Base-by-base conservation (phyloP, 2,888 invertebrate species). In the Drosophila neotestacea region DNA sequence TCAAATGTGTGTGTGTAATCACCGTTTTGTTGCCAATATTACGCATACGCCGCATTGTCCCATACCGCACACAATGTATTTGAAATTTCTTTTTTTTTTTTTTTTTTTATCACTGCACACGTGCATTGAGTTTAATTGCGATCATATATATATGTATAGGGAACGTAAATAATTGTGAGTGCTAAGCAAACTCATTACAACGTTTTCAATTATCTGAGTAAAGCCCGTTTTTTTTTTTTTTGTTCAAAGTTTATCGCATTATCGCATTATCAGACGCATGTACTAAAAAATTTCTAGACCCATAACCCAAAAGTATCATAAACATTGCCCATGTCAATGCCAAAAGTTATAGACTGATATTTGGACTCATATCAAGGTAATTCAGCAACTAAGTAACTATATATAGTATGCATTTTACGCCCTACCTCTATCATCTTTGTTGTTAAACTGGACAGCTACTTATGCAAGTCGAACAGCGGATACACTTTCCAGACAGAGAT, bases 231-330 rank as follows among this genome's bases (percentile, higher is more conserved):
- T 4, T 27, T 0, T 4, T 1, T 42, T 28, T 44, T 11, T 27
- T 27, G 5, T 27, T 27, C 28, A 6, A n/a, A 44, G 6, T 36
- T 67, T 67, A 78, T 67, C 41, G 59, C 64, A 78, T 67, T 67
- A 78, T 67, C 41, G 59, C 64, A 78, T 60, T 79, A 79, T 85
- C 81, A 78, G 67, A 66, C 41, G 78, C 58, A 59, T 46, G 41
- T 13, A 65, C 41, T 46, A 42, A 52, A 22, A 22, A 52, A 71
- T 54, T 44, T 44, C 27, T 44, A 44, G 27, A 10, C 42, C 5
- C 42, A 10, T 5, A 22, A 2, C 9, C 13, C 16, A 32, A 48
- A 34, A 11, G 34, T 11, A 16, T 48, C 48, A 48, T 32, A 16
- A 48, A 48, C 10, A 5, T 13, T 13, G 13, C 9, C 2, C 28